Base-by-base conservation (phyloP, 1,140 invertebrate genomes). In the Aphidius ervi region DNA sequence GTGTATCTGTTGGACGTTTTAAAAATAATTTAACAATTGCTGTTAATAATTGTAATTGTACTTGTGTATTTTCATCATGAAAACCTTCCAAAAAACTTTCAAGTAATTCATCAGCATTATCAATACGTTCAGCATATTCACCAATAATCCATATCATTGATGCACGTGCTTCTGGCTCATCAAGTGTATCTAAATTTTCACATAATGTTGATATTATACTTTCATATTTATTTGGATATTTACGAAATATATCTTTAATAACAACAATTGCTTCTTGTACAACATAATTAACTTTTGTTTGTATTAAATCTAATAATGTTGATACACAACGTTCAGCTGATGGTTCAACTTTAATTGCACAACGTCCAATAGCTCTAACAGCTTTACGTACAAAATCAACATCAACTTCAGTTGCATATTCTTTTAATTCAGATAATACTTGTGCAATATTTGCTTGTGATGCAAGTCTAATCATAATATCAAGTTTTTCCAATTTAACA, bases 81-180 rank as follows among this genome's bases (percentile, higher is more conserved):
- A 99, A 99, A n/a, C 97, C 97, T 82, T 99, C 97, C 3, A 99
- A 82, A 82, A 99, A 99, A 69, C 94, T 97, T 75, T 99, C 97
- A 5, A 99, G 80, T 9, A 99, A 82, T 76, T 99, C 98, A 74
- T 99, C 97, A 9, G 98, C 98, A 80, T 99, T 99, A 77, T 99
- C 98, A 69, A 99, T 99, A 66, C 98, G 86, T 73, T 99, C 98
- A 0, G 98, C 98, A 80, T 99, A 99, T 76, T 96, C 92, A 65
- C 97, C 98, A 77, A 99, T 98, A 65, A 99, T 99, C 98, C 98
- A 99, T 65, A 99, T 99, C 98, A 99, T 99, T 0, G 95, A 98
- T 9, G 97, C 98, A 69, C 97, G 86, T 0, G 98, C 98, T 81
- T 99, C 98, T 0, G 98, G 97, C 74, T 99, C 98, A 81, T 99